These are phyloP conservation scores for Zoanthus solanderi DNA, from an alignment of 92 coral and sea anemone genomes.

Conservation along the genomic window DNA sequence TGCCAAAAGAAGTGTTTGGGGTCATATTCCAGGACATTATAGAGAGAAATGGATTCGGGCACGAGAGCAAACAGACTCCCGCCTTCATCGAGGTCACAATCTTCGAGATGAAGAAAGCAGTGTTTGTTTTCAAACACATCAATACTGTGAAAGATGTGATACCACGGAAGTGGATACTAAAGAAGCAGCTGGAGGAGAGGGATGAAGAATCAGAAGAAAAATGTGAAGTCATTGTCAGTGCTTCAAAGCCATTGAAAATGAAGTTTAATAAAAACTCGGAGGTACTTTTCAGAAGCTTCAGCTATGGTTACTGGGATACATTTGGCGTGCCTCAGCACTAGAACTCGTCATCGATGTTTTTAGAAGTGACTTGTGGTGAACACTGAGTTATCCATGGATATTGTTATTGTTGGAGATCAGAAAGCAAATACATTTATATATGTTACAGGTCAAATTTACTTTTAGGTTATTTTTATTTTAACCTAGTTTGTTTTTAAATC, in stretches of 20 bases:
- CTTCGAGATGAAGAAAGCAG: conserved; percentile 50
- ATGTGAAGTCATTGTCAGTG: conserved; percentile 31
- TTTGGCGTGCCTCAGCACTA: conserved; percentile 39
- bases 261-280: conserved; percentile 34
- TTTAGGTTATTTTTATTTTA: no score
- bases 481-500: not conserved
- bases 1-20: conserved; percentile 63
- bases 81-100: conserved; percentile 44
- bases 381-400: conserved; percentile 29
- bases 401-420: conserved; percentile 30
- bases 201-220: conserved; percentile 15
- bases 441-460: no score
- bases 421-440: not conserved
- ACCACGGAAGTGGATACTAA: conserved; percentile 44
- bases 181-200: conserved; percentile 33
- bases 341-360: conserved; percentile 26
- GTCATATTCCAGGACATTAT: conserved; percentile 58
- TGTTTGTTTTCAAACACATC: conserved; percentile 60
- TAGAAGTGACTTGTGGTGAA: conserved; percentile 20
- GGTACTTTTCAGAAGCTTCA: conserved; percentile 2
- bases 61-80: conserved; percentile 25
- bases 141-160: conserved; percentile 43
- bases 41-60: conserved; percentile 28
- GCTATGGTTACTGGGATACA: conserved; percentile 44
- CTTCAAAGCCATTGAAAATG: conserved; percentile 17